Evolutionary conservation across 2,797 vertebrate species (phyloP).

Genomic region (Sebastes trivittatus): DNA sequence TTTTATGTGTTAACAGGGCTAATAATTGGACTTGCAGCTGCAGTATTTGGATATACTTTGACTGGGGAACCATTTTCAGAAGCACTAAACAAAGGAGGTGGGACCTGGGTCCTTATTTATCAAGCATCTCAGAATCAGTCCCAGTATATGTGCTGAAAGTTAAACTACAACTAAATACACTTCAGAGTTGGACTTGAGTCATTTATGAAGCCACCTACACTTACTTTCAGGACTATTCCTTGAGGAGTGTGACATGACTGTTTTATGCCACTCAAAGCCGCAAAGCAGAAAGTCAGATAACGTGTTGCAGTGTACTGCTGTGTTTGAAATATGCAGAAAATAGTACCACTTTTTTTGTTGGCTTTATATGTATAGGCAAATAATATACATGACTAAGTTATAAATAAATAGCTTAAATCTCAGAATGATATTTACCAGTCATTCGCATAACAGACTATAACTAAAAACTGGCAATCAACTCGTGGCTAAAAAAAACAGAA

Average conservation of each 20-base stretch:
- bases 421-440: too few relatives aligned
- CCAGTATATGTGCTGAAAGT: background rate
- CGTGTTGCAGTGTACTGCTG: background rate
- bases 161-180: background rate
- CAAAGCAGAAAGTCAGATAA: background rate
- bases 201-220: background rate
- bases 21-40: background rate
- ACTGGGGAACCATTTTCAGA: too few relatives aligned
- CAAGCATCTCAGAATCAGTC: background rate
- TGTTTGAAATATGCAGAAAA: background rate
- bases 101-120: background rate
- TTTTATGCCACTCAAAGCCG: background rate
- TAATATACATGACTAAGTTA: background rate
- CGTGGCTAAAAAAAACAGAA: too few relatives aligned
- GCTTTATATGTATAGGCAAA: background rate
- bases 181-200: background rate
- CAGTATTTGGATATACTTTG: too few relatives aligned
- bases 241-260: background rate
- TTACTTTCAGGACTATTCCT: background rate
- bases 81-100: background rate
- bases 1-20: background rate
- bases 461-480: too few relatives aligned
- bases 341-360: background rate
- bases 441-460: too few relatives aligned
- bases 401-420: background rate